These are phyloP conservation scores for Drosophila ustulata DNA, from an alignment of 2,888 invertebrate genomes.

Conservation along the genomic window DNA sequence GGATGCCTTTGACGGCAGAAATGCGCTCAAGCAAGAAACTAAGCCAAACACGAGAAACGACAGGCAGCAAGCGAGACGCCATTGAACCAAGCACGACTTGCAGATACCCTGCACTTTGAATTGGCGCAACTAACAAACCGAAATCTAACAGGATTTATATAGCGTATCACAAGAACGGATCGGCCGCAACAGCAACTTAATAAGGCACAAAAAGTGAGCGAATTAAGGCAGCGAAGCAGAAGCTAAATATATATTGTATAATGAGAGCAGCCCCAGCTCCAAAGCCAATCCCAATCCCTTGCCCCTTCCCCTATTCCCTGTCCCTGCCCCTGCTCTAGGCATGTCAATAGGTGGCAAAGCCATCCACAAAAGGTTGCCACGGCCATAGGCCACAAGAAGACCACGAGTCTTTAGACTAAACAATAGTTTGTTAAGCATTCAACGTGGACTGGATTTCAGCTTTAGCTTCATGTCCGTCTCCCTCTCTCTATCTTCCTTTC, in stretches of 20 bases:
- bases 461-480: background rate
- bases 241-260: slow-evolving; percentile 64
- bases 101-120: slow-evolving; percentile 30
- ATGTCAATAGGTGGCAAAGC: slow-evolving; percentile 64
- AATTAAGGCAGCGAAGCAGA: slow-evolving; percentile 68
- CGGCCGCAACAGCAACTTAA: slow-evolving; percentile 29
- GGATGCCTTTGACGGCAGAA: slow-evolving; percentile 76
- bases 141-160: background rate
- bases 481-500: background rate
- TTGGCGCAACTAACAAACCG: background rate
- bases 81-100: slow-evolving; percentile 6
- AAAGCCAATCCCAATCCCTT: slow-evolving; percentile 5
- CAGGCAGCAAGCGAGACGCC: slow-evolving; percentile 24
- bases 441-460: slow-evolving; percentile 18
- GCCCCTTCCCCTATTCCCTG: background rate
- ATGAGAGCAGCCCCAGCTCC: slow-evolving; percentile 54
- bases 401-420: slow-evolving; percentile 45
- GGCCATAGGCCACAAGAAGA: slow-evolving; percentile 54
- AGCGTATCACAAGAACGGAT: slow-evolving; percentile 6
- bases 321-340: slow-evolving; percentile 7
- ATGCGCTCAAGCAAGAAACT: slow-evolving; percentile 76
- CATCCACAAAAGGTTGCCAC: slow-evolving; percentile 57
- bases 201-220: slow-evolving; percentile 54
- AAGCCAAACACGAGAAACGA: slow-evolving; percentile 63
- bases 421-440: slow-evolving; percentile 69